Evolutionary conservation across 1,140 invertebrate species (phyloP).

Genomic region (Zaprionus vittiger): DNA sequence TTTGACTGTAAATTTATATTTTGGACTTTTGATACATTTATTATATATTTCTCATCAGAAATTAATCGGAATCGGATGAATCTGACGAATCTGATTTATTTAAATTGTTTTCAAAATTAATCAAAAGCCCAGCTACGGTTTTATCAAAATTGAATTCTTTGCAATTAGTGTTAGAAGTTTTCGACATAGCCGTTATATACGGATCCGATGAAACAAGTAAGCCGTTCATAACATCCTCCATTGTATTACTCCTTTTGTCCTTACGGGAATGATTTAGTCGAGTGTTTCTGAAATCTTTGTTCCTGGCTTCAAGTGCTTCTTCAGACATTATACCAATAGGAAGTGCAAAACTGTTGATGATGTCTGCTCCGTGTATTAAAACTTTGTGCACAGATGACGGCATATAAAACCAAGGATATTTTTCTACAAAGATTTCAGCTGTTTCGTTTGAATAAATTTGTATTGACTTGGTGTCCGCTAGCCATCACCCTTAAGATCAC

Average conservation of each 20-base stretch:
- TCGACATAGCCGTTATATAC: neutral
- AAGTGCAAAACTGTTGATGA: slow-evolving; percentile 12
- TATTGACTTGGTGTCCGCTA: neutral
- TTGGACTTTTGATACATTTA: too few relatives aligned
- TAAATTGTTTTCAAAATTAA: too few relatives aligned
- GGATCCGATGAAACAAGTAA: too few relatives aligned
- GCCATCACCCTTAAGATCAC: too few relatives aligned
- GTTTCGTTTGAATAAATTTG: slow-evolving; percentile 12
- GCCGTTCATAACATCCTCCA: too few relatives aligned
- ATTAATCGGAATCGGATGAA: too few relatives aligned
- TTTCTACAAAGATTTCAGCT: slow-evolving; percentile 11
- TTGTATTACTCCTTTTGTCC: neutral
- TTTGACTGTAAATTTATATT: too few relatives aligned
- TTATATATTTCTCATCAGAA: too few relatives aligned
- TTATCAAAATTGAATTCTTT: too few relatives aligned
- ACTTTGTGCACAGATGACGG: slow-evolving; percentile 18
- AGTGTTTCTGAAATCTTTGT: slow-evolving; percentile 12
- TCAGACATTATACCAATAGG: slow-evolving; percentile 22
- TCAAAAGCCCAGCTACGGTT: too few relatives aligned
- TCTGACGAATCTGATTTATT: too few relatives aligned
- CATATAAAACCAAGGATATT: slow-evolving; percentile 27
- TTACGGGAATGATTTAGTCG: slow-evolving; percentile 4
- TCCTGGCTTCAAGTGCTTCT: slow-evolving; percentile 30
- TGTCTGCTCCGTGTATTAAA: slow-evolving; percentile 23
- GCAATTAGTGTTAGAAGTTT: too few relatives aligned